Percentiles rank a stretch among this genome's conserved stretches.
These are phyloP conservation scores for Melanophora roralis DNA, from an alignment of 2,888 invertebrate genomes.

Conservation along the genomic window DNA sequence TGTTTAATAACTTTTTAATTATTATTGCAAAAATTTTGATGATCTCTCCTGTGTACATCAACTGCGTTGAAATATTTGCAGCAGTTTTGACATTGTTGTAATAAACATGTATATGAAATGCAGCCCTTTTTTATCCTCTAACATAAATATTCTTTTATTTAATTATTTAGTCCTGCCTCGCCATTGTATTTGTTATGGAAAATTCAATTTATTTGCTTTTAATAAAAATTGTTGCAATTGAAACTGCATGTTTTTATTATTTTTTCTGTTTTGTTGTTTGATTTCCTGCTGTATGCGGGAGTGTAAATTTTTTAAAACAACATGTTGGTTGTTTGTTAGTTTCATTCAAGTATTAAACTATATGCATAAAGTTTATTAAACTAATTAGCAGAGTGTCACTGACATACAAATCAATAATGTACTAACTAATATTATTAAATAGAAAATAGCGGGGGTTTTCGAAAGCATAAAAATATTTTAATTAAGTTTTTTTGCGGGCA, in stretches of 20 bases:
- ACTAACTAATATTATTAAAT: constrained; percentile 19
- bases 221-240: not conserved
- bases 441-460: not conserved
- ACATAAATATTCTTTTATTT: no score
- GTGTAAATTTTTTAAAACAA: constrained; percentile 1
- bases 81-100: no score
- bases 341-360: not conserved
- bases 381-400: constrained; percentile 57
- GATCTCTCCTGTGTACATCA: no score
- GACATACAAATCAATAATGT: constrained; percentile 40
- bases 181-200: not conserved
- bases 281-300: constrained; percentile 1
- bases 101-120: no score
- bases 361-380: constrained; percentile 52
- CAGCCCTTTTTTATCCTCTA: no score
- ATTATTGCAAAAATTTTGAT: no score
- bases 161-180: not conserved
- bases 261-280: not conserved
- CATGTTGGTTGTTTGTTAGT: not conserved
- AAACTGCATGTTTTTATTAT: not conserved
- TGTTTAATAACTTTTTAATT: no score
- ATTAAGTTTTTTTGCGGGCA: not conserved
- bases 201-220: constrained; percentile 5
- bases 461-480: not conserved
- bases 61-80: no score